Evolutionary conservation across 1,140 invertebrate species (phyloP).

Genomic region (Drosophila sucinea): DNA sequence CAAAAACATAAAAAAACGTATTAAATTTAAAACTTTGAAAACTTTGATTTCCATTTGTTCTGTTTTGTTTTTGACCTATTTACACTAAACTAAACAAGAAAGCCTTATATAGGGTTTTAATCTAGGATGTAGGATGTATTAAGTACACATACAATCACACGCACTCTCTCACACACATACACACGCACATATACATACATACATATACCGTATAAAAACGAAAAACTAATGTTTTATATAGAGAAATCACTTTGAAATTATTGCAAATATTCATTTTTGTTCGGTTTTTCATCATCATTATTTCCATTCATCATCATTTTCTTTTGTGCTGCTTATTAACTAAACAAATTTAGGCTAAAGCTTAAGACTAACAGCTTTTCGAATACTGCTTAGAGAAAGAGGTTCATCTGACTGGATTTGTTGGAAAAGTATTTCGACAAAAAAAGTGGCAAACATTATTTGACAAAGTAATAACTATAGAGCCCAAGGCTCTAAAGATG

Average conservation of each 20-base stretch:
- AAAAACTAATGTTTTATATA: slow-evolving; percentile 67
- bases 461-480: slow-evolving; percentile 1
- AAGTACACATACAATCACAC: slow-evolving; percentile 60
- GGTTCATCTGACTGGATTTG: slow-evolving; percentile 81
- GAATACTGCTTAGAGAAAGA: slow-evolving; percentile 84
- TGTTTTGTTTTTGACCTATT: slow-evolving; percentile 44
- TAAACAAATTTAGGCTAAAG: slow-evolving; percentile 69
- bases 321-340: slow-evolving; percentile 62
- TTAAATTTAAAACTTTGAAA: slow-evolving; percentile 43
- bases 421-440: slow-evolving; percentile 13
- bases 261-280: slow-evolving; percentile 70
- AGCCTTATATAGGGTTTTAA: slow-evolving; percentile 63
- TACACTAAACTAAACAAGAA: slow-evolving; percentile 75
- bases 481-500: slow-evolving; percentile 10
- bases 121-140: slow-evolving; percentile 51
- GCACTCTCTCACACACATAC: slow-evolving; percentile 29
- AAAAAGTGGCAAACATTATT: neutral
- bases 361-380: slow-evolving; percentile 83
- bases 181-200: neutral
- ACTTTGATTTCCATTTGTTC: slow-evolving; percentile 27
- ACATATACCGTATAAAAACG: slow-evolving; percentile 46
- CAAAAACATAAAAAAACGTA: slow-evolving; percentile 47
- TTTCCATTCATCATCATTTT: slow-evolving; percentile 20
- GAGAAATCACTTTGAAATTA: slow-evolving; percentile 80
- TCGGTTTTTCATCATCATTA: neutral